Conservation (phyloP, 2,113 vertebrate genomes). For the Syrrhaptes paradoxus region DNA sequence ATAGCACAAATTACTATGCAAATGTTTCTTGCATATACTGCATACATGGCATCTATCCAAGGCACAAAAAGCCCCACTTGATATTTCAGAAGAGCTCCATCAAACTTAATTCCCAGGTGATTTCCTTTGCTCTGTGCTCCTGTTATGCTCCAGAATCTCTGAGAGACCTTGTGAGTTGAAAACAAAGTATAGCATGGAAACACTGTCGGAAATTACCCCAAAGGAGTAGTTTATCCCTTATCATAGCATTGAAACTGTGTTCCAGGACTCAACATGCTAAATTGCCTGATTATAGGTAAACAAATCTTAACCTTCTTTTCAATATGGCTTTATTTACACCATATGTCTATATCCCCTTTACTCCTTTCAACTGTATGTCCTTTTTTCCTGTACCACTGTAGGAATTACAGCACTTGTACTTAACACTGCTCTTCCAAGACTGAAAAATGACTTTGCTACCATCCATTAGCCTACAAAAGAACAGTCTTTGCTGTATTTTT, state of each 20-base stretch:
- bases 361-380: not conserved
- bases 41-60: not conserved
- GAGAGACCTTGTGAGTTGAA: not conserved
- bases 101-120: not conserved
- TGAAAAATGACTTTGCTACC: not conserved
- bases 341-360: not conserved
- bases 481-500: not conserved
- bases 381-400: not conserved
- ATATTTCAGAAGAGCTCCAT: not conserved
- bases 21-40: constrained; percentile 16
- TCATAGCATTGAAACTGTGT: not conserved
- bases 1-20: not conserved
- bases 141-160: not conserved
- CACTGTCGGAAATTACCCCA: not conserved
- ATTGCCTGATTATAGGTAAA: not conserved
- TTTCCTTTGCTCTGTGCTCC: constrained; percentile 13
- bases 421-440: not conserved
- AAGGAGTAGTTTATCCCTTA: not conserved
- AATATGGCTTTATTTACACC: not conserved
- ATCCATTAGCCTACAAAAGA: not conserved
- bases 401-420: not conserved
- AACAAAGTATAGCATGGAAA: not conserved
- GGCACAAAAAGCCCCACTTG: not conserved
- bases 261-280: not conserved
- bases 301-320: not conserved